Percentiles rank a stretch among this genome's conserved stretches.
phyloP scores from a whole-genome alignment of 2,113 vertebrate species.

The Prunella himalayana region DNA sequence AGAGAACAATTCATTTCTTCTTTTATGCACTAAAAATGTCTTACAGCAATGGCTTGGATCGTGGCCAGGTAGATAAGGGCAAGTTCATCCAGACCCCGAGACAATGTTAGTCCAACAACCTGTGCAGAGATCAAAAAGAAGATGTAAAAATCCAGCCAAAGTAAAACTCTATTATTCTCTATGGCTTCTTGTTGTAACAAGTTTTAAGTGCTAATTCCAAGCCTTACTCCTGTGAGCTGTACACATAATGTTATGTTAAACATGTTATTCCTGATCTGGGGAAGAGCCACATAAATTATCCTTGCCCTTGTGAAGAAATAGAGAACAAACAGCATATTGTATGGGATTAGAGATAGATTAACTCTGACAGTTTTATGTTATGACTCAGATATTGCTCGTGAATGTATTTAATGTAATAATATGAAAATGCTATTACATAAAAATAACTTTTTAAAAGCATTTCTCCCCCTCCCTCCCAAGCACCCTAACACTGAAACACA shows the following conservation, averaged over 20 bases:
- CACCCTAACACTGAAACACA: background rate
- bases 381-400: conserved; percentile 38
- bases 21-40: conserved; percentile 56
- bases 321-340: conserved; percentile 38
- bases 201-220: conserved; percentile 63
- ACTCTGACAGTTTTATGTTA: conserved; percentile 38
- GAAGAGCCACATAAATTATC: conserved; percentile 43
- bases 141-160: conserved; percentile 12
- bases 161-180: background rate
- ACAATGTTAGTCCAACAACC: conserved; percentile 87
- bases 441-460: conserved; percentile 48
- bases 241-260: conserved; percentile 54
- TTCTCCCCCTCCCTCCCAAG: background rate
- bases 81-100: conserved; percentile 87
- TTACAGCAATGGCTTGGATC: conserved; percentile 90
- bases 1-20: background rate
- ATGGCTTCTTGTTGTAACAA: conserved; percentile 48
- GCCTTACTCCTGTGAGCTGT: conserved; percentile 26
- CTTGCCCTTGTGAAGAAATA: conserved; percentile 15
- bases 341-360: conserved; percentile 46
- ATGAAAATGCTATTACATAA: conserved; percentile 32
- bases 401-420: conserved; percentile 46
- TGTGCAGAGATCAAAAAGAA: conserved; percentile 62
- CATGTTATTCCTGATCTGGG: conserved; percentile 50
- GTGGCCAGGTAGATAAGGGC: conserved; percentile 92